These are phyloP conservation scores for Potamarius usumacintae DNA, from an alignment of 2,113 vertebrate genomes.

Conservation along the genomic window DNA sequence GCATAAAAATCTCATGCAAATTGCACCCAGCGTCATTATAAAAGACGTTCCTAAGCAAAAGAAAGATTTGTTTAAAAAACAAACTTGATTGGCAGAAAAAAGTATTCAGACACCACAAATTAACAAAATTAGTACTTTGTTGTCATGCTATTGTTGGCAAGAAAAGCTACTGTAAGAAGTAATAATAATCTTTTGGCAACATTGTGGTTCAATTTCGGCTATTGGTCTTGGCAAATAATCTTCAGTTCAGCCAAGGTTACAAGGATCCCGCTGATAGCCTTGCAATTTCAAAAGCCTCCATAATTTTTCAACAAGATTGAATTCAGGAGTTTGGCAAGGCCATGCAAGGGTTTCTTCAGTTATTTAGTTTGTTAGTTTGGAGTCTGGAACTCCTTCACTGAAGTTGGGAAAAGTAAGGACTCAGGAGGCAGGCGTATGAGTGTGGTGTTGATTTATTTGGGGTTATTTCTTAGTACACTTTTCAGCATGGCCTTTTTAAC, in stretches of 20 bases:
- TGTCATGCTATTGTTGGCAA: neutral
- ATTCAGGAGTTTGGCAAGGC: neutral
- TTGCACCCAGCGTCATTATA: too few species aligned
- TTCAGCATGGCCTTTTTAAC: neutral
- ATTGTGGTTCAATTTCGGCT: neutral
- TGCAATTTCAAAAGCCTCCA: neutral
- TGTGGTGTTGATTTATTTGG: neutral
- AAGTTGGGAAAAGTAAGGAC: neutral
- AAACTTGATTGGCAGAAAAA: neutral
- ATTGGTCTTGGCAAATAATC: neutral
- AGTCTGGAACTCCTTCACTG: neutral
- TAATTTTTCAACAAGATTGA: neutral
- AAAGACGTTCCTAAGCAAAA: too few species aligned
- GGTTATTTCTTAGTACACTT: neutral
- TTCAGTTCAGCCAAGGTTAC: neutral
- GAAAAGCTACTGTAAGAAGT: neutral
- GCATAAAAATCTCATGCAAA: too few species aligned
- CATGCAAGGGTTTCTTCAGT: neutral
- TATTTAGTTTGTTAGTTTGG: neutral
- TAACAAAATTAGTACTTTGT: neutral
- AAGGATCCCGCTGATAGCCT: neutral
- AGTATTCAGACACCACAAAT: neutral
- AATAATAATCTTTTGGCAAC: neutral
- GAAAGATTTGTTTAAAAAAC: too few species aligned
- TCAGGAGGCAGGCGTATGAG: neutral